Evolutionary conservation across 2,113 vertebrate species (phyloP).

Genomic region (Hiodon tergisus): DNA sequence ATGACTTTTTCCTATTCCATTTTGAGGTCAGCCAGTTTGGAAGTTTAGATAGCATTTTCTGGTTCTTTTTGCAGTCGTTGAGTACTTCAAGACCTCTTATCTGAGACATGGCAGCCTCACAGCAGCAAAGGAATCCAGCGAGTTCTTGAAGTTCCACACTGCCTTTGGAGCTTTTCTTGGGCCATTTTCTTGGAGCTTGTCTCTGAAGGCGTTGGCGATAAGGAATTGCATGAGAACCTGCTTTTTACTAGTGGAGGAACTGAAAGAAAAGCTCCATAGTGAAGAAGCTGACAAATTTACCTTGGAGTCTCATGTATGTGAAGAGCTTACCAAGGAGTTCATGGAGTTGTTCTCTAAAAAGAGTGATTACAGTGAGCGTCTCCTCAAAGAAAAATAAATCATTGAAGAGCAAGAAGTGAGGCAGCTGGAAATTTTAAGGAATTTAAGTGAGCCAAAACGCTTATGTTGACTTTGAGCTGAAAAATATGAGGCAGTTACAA

Average conservation of each 20-base stretch:
- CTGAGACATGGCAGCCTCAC: constrained; percentile 24
- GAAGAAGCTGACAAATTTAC: constrained; percentile 63
- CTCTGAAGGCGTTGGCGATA: constrained; percentile 30
- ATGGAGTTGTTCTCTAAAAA: constrained; percentile 66
- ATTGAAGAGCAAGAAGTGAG: constrained; percentile 75
- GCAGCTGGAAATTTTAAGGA: constrained; percentile 79
- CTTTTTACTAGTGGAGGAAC: constrained; percentile 57
- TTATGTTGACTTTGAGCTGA: constrained; percentile 4
- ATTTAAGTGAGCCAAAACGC: constrained; percentile 56
- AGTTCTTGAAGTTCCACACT: constrained; percentile 23
- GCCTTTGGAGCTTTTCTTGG: constrained; percentile 20
- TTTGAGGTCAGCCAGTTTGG: constrained; percentile 28
- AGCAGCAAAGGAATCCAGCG: constrained; percentile 30
- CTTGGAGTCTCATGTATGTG: constrained; percentile 74
- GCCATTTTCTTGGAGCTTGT: constrained; percentile 22
- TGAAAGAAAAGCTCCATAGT: constrained; percentile 69
- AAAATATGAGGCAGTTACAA: no score
- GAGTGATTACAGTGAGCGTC: constrained; percentile 68
- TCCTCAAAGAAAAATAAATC: constrained; percentile 68
- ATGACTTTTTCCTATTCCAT: constrained; percentile 31
- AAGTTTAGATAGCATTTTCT: constrained; percentile 27
- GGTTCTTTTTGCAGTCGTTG: constrained; percentile 28
- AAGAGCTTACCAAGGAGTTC: constrained; percentile 76
- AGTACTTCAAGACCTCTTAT: constrained; percentile 27
- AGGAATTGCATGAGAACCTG: constrained; percentile 56